Percentiles rank a stretch among this genome's conserved stretches.
Conservation (phyloP, 2,888 invertebrate species). For the Listrodromus nycthemerus region DNA sequence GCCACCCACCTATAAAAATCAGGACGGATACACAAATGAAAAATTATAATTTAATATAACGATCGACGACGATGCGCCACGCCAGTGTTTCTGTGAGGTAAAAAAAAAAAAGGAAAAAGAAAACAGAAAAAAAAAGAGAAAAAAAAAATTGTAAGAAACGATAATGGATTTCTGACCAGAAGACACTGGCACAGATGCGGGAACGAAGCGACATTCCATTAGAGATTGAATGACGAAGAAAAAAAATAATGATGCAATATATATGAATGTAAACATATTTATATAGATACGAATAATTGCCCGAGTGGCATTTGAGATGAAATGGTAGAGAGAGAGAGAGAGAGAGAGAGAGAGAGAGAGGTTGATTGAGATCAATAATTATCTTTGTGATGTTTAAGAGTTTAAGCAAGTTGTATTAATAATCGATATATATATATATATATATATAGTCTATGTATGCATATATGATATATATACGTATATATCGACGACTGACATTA, state of each 20-base stretch:
- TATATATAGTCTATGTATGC: neutral
- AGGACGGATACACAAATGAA: neutral
- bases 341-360: slow-evolving; percentile 27
- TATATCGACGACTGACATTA: slow-evolving; percentile 24
- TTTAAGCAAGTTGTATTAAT: slow-evolving; percentile 60
- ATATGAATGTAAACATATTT: slow-evolving; percentile 47
- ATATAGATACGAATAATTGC: slow-evolving; percentile 33
- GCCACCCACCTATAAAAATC: too few species aligned
- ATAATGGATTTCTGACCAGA: slow-evolving; percentile 21
- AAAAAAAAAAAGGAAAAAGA: neutral
- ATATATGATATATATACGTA: slow-evolving; percentile 33
- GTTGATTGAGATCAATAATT: slow-evolving; percentile 66
- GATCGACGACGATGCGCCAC: slow-evolving; percentile 1
- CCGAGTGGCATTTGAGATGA: slow-evolving; percentile 7
- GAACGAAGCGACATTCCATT: slow-evolving; percentile 15
- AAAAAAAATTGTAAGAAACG: slow-evolving; percentile 5
- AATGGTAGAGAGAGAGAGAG: slow-evolving; percentile 30
- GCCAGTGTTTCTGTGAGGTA: slow-evolving; percentile 7
- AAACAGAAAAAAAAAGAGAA: neutral
- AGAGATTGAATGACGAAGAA: slow-evolving; percentile 6
- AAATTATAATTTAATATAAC: neutral
- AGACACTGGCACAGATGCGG: slow-evolving; percentile 22
- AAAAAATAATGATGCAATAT: slow-evolving; percentile 8
- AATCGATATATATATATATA: slow-evolving; percentile 26
- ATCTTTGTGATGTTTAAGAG: slow-evolving; percentile 66